Conservation (phyloP, 2,888 invertebrate genomes). For the Coleophora flavipennella region DNA sequence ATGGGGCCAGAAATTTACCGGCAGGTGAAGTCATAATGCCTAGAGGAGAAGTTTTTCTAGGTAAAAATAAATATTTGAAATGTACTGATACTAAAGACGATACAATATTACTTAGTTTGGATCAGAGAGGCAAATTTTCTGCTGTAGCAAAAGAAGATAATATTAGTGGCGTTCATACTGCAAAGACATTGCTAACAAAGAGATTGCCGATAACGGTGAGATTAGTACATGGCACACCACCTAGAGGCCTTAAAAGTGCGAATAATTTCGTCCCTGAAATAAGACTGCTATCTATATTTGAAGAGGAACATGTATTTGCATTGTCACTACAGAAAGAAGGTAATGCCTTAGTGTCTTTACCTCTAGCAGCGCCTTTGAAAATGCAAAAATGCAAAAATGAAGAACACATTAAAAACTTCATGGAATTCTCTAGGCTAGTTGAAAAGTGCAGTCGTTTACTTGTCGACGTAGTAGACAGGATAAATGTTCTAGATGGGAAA, state of each 20-base stretch:
- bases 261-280: conserved; percentile 89
- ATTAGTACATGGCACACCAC: conserved; percentile 91
- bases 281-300: conserved; percentile 85
- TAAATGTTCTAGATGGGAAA: conserved; percentile 86
- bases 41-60: conserved; percentile 78
- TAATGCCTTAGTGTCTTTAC: conserved; percentile 84
- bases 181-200: conserved; percentile 89
- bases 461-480: conserved; percentile 83
- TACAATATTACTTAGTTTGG: conserved; percentile 84
- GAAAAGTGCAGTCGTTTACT: conserved; percentile 83
- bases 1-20: conserved; percentile 82
- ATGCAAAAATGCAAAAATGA: conserved; percentile 87
- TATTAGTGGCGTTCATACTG: conserved; percentile 95
- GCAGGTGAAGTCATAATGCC: conserved; percentile 89
- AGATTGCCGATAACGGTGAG: conserved; percentile 93
- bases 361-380: conserved; percentile 88
- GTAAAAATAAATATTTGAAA: conserved; percentile 85
- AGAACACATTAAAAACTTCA: conserved; percentile 81
- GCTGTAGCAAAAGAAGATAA: conserved; percentile 94
- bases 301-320: conserved; percentile 89
- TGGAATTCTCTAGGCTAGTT: conserved; percentile 83
- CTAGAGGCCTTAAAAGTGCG: conserved; percentile 85
- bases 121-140: conserved; percentile 93
- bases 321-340: conserved; percentile 86
- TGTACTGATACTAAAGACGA: conserved; percentile 91